phyloP scores from a whole-genome alignment of 2,113 vertebrate species.

The Prochilodus magdalenae region DNA sequence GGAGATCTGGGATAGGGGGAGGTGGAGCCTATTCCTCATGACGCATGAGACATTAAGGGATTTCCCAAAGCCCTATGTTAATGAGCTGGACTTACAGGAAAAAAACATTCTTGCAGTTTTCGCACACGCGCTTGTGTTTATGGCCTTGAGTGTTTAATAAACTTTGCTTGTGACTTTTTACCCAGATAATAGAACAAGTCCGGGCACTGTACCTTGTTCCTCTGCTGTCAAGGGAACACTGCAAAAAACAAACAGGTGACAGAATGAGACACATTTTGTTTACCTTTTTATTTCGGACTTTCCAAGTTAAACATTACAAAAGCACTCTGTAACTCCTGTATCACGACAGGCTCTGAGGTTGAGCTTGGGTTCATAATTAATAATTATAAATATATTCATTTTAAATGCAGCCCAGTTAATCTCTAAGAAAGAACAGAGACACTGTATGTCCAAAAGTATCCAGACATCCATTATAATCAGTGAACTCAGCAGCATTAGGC shows the following conservation, averaged over 20 bases:
- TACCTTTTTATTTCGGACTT: background rate
- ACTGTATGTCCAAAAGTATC: no score
- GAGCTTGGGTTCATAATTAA: no score
- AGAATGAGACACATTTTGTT: background rate
- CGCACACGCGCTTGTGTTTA: background rate
- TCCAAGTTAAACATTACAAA: background rate
- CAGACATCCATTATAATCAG: no score
- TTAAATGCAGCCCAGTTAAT: no score
- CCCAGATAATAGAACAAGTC: conserved; percentile 2
- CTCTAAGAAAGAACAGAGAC: no score
- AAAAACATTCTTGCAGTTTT: background rate
- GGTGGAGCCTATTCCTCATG: no score
- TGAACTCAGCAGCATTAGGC: no score
- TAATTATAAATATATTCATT: no score
- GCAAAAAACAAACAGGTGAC: conserved; percentile 20
- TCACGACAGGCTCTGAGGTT: no score
- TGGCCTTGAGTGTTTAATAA: background rate
- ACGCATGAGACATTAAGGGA: background rate
- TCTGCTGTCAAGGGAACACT: conserved; percentile 71
- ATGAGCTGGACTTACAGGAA: background rate
- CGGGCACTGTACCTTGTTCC: conserved; percentile 74
- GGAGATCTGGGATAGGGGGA: no score
- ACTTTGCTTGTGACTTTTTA: background rate
- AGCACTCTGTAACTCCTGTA: background rate
- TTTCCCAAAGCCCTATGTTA: background rate